Percentiles rank a stretch among this genome's conserved stretches.
Evolutionary conservation across 2,797 vertebrate species (phyloP).

Genomic region (Esox lucius): DNA sequence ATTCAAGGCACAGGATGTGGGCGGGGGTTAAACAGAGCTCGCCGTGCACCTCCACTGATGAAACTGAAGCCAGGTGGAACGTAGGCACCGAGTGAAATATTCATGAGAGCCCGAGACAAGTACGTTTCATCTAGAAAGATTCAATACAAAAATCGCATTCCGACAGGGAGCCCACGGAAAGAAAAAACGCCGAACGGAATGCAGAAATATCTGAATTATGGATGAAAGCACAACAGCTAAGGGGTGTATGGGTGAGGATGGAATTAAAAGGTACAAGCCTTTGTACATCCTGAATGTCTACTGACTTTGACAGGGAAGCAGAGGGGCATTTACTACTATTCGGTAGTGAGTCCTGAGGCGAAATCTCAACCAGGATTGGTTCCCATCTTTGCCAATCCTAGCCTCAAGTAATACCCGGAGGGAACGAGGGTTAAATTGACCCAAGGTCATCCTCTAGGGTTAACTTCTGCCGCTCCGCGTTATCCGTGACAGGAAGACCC

Average conservation of each 20-base stretch:
- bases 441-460: background rate
- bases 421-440: background rate
- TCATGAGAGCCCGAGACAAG: conserved; percentile 28
- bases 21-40: conserved; percentile 7
- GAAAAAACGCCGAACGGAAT: background rate
- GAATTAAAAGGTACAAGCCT: background rate
- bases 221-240: background rate
- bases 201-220: background rate
- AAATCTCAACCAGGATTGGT: background rate
- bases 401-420: background rate
- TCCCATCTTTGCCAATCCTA: background rate
- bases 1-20: background rate
- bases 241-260: background rate
- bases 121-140: background rate
- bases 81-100: conserved; percentile 36
- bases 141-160: background rate
- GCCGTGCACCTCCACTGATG: background rate
- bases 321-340: background rate
- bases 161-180: background rate
- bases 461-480: background rate
- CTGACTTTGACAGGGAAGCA: background rate
- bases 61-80: conserved; percentile 33
- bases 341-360: background rate
- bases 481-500: background rate
- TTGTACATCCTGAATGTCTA: background rate